Percentiles rank a stretch among this genome's conserved stretches.
phyloP scores from a whole-genome alignment of 2,113 vertebrate genomes.

The Crotophaga sulcirostris region DNA sequence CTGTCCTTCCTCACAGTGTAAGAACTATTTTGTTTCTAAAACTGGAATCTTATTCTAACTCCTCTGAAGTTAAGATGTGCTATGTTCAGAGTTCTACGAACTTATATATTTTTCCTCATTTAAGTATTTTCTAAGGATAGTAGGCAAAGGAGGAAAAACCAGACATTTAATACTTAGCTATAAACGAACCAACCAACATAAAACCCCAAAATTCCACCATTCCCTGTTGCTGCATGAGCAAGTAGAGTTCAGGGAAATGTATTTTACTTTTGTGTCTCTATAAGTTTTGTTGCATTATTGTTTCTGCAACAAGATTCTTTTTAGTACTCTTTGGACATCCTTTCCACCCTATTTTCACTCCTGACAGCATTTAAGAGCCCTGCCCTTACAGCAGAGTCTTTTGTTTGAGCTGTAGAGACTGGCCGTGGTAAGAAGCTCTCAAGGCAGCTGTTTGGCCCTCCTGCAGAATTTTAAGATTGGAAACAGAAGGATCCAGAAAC shows the following conservation, averaged over 20 bases:
- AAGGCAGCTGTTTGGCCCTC: not conserved
- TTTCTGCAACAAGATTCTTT: not conserved
- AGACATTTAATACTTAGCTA: not conserved
- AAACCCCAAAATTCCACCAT: not conserved
- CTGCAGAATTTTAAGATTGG: not conserved
- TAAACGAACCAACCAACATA: not conserved
- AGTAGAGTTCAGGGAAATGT: not conserved
- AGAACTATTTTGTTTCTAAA: not conserved
- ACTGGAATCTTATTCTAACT: not conserved
- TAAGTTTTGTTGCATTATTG: not conserved
- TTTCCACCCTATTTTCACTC: not conserved
- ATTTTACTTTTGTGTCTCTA: not conserved
- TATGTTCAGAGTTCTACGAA: not conserved
- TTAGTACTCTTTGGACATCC: not conserved
- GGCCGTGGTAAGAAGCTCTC: not conserved
- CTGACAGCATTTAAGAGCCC: not conserved
- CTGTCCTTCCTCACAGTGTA: not conserved
- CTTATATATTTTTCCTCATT: not conserved
- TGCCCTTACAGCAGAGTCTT: not conserved
- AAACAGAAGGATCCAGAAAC: not conserved
- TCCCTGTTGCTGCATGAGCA: not conserved
- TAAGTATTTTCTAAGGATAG: not conserved
- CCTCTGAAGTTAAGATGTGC: not conserved
- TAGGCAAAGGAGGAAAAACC: not conserved
- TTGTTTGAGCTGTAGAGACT: not conserved